A percentile compares a stretch with the other conserved stretches of the same genome.
These are phyloP conservation scores for Melopsittacus undulatus DNA, from an alignment of 2,797 vertebrate species.

Conservation along the genomic window DNA sequence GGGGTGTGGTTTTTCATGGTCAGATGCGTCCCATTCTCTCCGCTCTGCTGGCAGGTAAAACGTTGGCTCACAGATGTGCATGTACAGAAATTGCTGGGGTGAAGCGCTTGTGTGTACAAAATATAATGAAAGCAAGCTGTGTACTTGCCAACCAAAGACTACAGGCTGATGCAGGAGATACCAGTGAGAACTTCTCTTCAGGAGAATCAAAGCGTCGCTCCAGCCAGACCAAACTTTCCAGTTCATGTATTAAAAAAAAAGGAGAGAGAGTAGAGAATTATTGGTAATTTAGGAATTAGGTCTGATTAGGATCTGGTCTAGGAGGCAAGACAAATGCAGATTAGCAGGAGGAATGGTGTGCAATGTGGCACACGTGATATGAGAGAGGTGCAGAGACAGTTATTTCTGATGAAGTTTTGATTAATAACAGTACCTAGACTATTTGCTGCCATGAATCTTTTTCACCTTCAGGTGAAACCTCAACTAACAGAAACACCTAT, in stretches of 20 bases:
- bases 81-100: not conserved
- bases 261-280: not conserved
- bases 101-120: not conserved
- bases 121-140: not conserved
- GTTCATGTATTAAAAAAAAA: not conserved
- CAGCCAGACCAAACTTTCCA: not conserved
- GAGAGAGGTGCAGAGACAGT: not conserved
- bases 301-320: not conserved
- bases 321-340: not conserved
- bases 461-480: accelerated
- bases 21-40: not conserved
- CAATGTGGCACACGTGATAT: not conserved
- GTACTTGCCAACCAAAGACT: not conserved
- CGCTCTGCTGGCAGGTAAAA: not conserved
- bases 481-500: not conserved
- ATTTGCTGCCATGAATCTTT: not conserved
- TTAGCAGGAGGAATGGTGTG: not conserved
- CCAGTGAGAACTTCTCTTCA: not conserved
- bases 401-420: not conserved
- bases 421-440: not conserved
- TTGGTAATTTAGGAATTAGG: not conserved
- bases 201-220: not conserved
- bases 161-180: not conserved
- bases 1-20: constrained; percentile 27
- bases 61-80: not conserved